A percentile compares a stretch with the other conserved stretches of the same genome.
Evolutionary conservation across 2,797 vertebrate genomes (phyloP).

Genomic region (Brotogeris chrysoptera): DNA sequence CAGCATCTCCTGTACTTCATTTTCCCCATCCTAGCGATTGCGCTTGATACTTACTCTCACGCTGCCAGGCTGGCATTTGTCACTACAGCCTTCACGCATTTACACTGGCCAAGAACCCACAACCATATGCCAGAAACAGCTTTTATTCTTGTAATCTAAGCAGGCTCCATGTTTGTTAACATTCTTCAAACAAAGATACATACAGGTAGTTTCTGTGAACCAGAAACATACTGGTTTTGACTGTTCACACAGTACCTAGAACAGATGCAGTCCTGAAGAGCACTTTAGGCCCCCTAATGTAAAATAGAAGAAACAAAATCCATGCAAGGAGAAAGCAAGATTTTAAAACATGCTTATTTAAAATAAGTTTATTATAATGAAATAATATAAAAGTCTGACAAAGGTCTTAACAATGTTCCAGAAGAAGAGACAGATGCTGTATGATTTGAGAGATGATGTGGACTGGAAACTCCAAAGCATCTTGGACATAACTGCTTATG

Average conservation of each 20-base stretch:
- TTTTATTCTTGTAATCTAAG: slow-evolving; percentile 25
- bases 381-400: slow-evolving; percentile 73
- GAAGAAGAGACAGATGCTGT: slow-evolving; percentile 38
- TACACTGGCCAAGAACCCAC: not conserved
- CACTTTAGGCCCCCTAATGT: not conserved
- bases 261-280: slow-evolving; percentile 12
- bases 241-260: slow-evolving; percentile 19
- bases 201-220: slow-evolving; percentile 24
- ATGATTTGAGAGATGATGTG: slow-evolving; percentile 15
- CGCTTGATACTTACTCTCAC: not conserved
- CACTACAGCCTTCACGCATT: not conserved
- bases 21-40: not conserved
- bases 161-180: slow-evolving; percentile 5
- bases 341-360: slow-evolving; percentile 71
- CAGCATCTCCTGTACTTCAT: not conserved
- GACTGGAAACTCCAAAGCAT: slow-evolving; percentile 21
- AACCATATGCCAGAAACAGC: not conserved
- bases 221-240: not conserved
- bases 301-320: not conserved
- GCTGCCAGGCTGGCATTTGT: not conserved
- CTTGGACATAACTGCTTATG: slow-evolving; percentile 4
- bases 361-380: slow-evolving; percentile 80
- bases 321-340: slow-evolving; percentile 36
- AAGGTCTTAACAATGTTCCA: slow-evolving; percentile 66
- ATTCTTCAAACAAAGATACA: slow-evolving; percentile 43